Conservation (phyloP, 2,113 vertebrate species). For the Petrocephalus microphthalmus region DNA sequence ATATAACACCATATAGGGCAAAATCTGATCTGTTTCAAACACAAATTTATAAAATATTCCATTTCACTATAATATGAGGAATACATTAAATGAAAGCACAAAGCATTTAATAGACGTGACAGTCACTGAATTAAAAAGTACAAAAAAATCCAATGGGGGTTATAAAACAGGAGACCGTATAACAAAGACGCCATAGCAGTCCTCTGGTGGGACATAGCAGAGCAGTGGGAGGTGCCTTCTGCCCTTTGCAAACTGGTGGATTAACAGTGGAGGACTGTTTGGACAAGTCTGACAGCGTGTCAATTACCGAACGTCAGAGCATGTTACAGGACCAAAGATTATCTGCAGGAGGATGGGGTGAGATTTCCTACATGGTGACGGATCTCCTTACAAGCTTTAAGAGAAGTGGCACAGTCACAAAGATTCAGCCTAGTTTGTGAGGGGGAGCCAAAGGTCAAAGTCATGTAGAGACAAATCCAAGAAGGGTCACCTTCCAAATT, state of each 20-base stretch:
- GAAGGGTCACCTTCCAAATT: background rate
- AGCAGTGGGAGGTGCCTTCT: background rate
- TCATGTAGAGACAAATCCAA: background rate
- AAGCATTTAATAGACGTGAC: background rate
- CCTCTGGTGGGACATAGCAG: background rate
- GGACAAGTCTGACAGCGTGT: background rate
- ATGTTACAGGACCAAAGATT: background rate
- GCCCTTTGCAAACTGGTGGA: background rate
- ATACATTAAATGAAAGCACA: background rate
- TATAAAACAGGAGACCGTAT: background rate
- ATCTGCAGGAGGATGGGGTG: background rate
- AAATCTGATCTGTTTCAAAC: background rate
- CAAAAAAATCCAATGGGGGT: background rate
- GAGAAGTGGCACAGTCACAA: background rate
- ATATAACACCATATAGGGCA: background rate
- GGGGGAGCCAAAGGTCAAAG: background rate
- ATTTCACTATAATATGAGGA: background rate
- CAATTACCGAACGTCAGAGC: background rate
- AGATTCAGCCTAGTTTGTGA: background rate
- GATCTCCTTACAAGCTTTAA: background rate
- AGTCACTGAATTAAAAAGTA: background rate
- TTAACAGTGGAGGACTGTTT: background rate
- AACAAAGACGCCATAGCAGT: background rate
- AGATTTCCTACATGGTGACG: background rate
- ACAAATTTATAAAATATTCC: background rate